Percentiles rank a stretch among this genome's conserved stretches.
These are phyloP conservation scores for Cebus imitator DNA, from an alignment of 2,113 vertebrate genomes.

Conservation along the genomic window DNA sequence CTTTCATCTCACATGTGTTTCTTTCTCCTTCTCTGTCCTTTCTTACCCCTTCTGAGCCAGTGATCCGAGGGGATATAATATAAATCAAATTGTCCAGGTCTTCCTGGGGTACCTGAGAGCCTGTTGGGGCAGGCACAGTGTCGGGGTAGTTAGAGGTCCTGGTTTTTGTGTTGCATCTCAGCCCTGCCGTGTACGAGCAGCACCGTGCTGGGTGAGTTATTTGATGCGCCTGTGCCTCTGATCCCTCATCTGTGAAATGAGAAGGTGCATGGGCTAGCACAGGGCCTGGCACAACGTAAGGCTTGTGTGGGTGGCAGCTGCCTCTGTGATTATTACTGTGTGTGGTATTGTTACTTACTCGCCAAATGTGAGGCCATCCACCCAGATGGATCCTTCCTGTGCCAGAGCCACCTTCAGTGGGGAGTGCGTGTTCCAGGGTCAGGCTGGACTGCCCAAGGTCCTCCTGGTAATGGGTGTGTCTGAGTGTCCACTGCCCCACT, in stretches of 20 bases:
- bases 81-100: not conserved
- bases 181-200: not conserved
- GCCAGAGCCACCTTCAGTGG: not conserved
- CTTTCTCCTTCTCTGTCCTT: not conserved
- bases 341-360: not conserved
- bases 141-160: not conserved
- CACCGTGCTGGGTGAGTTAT: rapidly evolving
- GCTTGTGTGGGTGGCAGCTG: rapidly evolving
- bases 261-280: not conserved
- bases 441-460: not conserved
- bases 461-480: not conserved
- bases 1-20: rapidly evolving
- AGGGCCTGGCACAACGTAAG: no score
- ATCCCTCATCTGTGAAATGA: not conserved
- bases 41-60: not conserved
- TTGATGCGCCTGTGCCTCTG: not conserved
- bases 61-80: not conserved
- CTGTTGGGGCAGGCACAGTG: no score
- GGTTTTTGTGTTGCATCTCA: not conserved
- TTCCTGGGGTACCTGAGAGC: not conserved
- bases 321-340: rapidly evolving
- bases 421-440: not conserved
- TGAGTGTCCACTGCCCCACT: not conserved
- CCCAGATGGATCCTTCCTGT: not conserved
- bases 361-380: not conserved